Conservation (phyloP, 2,888 invertebrate species). For the Zonitis immaculata region DNA sequence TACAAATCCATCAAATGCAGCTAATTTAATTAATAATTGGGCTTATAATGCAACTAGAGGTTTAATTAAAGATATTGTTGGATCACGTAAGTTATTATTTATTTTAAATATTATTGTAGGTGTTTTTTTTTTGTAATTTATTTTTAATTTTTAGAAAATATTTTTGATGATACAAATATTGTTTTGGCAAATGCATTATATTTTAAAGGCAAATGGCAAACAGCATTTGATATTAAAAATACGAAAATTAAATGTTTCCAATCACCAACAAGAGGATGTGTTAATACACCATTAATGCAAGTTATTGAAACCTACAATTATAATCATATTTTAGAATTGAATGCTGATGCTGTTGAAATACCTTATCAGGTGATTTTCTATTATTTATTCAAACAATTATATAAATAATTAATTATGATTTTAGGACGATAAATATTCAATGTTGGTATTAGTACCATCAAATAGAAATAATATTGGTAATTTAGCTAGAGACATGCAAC, state of each 20-base stretch:
- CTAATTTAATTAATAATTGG: conserved; percentile 58
- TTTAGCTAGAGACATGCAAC: conserved; percentile 56
- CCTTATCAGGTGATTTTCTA: conserved; percentile 68
- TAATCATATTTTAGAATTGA: conserved; percentile 57
- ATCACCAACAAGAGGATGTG: conserved; percentile 57
- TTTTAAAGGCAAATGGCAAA: conserved; percentile 74
- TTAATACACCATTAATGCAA: conserved; percentile 65
- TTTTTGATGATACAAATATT: conserved; percentile 56
- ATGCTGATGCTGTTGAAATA: conserved; percentile 64
- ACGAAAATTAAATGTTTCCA: conserved; percentile 61
- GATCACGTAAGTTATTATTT: conserved; percentile 17
- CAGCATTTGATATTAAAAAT: conserved; percentile 55
- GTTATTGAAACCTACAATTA: conserved; percentile 58
- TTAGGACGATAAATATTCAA: conserved; percentile 58
- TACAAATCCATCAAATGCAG: conserved; percentile 44
- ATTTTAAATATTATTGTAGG: too few relatives aligned
- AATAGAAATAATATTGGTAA: conserved; percentile 50
- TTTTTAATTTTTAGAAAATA: conserved; percentile 44
- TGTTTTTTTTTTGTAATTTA: too few relatives aligned
- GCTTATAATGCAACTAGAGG: conserved; percentile 54
- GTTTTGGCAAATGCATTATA: conserved; percentile 72
- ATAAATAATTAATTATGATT: conserved; percentile 25
- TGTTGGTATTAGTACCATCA: conserved; percentile 59
- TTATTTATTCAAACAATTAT: background rate
- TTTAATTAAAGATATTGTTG: conserved; percentile 45